phyloP scores from a whole-genome alignment of 1,140 invertebrate genomes.

The Lordiphosa stackelbergi region DNA sequence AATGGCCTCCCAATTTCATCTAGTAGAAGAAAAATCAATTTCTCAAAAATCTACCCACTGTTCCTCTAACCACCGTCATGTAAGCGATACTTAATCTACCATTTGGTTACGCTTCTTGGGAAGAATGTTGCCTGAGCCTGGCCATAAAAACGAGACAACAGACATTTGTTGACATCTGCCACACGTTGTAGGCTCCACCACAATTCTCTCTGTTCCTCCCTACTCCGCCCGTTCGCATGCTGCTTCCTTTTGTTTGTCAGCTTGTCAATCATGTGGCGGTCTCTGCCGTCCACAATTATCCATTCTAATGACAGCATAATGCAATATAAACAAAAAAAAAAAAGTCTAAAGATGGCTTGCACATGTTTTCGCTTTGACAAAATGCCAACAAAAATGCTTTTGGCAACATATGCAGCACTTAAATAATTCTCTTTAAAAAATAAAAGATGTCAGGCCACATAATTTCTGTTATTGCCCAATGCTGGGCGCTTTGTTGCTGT shows the following conservation, averaged over 20 bases:
- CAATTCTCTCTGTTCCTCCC: not conserved
- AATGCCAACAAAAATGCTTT: slow-evolving; percentile 57
- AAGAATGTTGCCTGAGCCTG: slow-evolving; percentile 48
- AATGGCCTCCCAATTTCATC: too few relatives aligned
- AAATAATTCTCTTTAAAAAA: slow-evolving; percentile 56
- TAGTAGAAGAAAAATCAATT: too few relatives aligned
- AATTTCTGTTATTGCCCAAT: slow-evolving; percentile 37
- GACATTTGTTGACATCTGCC: slow-evolving; percentile 71
- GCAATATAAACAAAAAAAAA: slow-evolving; percentile 29
- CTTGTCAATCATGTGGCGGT: slow-evolving; percentile 56
- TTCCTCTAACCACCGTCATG: slow-evolving; percentile 7
- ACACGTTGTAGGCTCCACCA: slow-evolving; percentile 35
- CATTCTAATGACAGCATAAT: slow-evolving; percentile 66
- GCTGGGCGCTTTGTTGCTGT: slow-evolving; percentile 45
- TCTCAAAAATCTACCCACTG: too few relatives aligned
- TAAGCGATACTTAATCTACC: slow-evolving; percentile 61
- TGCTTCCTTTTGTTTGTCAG: slow-evolving; percentile 40
- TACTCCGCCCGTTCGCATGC: not conserved
- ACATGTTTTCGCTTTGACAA: slow-evolving; percentile 66
- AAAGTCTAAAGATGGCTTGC: slow-evolving; percentile 57
- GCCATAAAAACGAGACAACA: slow-evolving; percentile 38
- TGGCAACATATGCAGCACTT: slow-evolving; percentile 56
- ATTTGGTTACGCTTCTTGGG: slow-evolving; percentile 39
- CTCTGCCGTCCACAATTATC: slow-evolving; percentile 60
- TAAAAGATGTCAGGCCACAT: slow-evolving; percentile 41